Evolutionary conservation across 2,888 invertebrate species (phyloP).

Genomic region (Philonicus albiceps): DNA sequence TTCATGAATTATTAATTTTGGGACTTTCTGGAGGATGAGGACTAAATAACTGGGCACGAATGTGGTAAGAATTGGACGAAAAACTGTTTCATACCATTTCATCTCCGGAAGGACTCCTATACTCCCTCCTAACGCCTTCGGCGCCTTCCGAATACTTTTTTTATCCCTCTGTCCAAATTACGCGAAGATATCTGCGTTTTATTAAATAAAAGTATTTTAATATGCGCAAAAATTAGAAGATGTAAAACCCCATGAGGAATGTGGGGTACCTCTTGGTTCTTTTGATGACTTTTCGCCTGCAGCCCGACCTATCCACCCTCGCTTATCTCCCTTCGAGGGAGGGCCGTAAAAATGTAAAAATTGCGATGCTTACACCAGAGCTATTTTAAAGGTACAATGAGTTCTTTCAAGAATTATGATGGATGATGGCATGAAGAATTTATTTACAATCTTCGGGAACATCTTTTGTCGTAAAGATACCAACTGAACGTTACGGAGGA

Average conservation of each 20-base stretch:
- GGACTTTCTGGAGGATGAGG: not conserved
- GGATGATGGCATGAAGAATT: not conserved
- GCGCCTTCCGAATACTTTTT: not conserved
- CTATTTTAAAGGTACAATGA: not conserved
- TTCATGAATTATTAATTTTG: constrained; percentile 28
- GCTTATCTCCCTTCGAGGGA: not conserved
- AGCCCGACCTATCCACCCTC: not conserved
- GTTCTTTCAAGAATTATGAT: not conserved
- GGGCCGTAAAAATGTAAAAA: not conserved
- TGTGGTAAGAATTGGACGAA: constrained; percentile 23
- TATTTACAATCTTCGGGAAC: not conserved
- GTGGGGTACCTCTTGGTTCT: not conserved
- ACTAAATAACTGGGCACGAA: not conserved
- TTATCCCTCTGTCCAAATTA: not conserved
- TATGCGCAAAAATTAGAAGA: not conserved
- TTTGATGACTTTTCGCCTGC: not conserved
- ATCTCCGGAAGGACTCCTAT: too few relatives aligned
- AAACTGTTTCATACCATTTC: not conserved
- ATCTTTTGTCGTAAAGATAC: not conserved
- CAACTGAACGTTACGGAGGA: not conserved
- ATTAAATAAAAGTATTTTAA: not conserved
- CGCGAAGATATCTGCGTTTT: not conserved
- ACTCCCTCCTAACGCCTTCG: too few relatives aligned
- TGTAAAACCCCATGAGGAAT: not conserved
- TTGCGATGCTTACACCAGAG: not conserved